Evolutionary conservation across 1,140 invertebrate genomes (phyloP).

Genomic region (Lanistes nyassanus): DNA sequence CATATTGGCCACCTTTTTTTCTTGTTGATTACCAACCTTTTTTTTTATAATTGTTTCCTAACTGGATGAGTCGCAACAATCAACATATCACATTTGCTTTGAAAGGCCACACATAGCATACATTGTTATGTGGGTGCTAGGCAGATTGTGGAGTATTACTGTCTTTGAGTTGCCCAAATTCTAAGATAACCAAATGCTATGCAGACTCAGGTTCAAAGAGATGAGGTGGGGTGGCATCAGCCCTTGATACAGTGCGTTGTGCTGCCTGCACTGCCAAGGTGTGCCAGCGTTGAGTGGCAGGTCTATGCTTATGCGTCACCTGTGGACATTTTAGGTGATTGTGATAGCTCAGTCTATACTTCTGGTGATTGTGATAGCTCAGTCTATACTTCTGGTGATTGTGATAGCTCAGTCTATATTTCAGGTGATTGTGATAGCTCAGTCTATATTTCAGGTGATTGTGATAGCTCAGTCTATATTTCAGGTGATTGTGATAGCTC

Average conservation of each 20-base stretch:
- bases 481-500: background rate
- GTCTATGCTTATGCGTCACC: slow-evolving; percentile 64
- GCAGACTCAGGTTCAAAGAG: slow-evolving; percentile 76
- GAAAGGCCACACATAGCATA: background rate
- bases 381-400: too few species aligned
- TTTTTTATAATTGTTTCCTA: background rate
- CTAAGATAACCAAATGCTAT: background rate
- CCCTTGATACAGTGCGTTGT: slow-evolving; percentile 85
- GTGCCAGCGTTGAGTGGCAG: slow-evolving; percentile 90
- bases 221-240: slow-evolving; percentile 79
- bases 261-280: slow-evolving; percentile 80
- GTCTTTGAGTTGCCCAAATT: too few species aligned
- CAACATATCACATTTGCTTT: too few species aligned
- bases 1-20: too few species aligned
- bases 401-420: background rate
- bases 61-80: background rate
- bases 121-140: too few species aligned
- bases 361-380: too few species aligned
- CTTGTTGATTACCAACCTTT: too few species aligned
- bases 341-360: too few species aligned
- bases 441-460: background rate
- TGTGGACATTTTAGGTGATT: background rate
- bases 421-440: background rate
- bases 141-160: too few species aligned
- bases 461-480: background rate